Percentiles rank a stretch among this genome's conserved stretches.
phyloP scores from a whole-genome alignment of 2,797 vertebrate species.

The Phrynocephalus guinanensis region DNA sequence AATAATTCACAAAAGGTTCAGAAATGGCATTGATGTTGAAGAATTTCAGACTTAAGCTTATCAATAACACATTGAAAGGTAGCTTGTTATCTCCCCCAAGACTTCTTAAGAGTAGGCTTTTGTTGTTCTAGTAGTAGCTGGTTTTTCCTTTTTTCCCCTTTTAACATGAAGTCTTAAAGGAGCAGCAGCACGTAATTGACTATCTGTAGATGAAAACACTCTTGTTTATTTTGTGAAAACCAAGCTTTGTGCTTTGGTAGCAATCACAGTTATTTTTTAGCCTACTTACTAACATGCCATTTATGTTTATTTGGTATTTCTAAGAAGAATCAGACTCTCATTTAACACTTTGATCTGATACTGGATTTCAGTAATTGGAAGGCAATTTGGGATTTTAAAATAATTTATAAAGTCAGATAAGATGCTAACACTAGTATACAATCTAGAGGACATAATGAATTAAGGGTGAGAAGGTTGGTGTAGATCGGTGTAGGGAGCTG shows the following conservation, averaged over 20 bases:
- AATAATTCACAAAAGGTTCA: not conserved
- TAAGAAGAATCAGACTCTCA: not conserved
- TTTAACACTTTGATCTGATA: not conserved
- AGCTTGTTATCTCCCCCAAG: not conserved
- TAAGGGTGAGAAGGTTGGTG: not conserved
- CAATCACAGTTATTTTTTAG: not conserved
- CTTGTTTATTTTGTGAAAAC: conserved; percentile 35
- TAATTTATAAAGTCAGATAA: not conserved
- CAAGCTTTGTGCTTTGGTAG: conserved; percentile 27
- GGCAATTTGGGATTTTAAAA: not conserved
- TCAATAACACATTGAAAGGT: not conserved
- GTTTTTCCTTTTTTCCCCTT: not conserved
- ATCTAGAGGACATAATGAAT: not conserved
- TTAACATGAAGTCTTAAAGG: conserved; percentile 33
- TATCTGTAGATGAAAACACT: conserved; percentile 7
- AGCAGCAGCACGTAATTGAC: conserved; percentile 1
- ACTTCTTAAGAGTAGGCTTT: not conserved
- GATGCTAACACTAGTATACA: not conserved
- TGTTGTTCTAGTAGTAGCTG: not conserved
- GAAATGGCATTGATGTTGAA: not conserved
- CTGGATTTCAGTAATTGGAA: not conserved
- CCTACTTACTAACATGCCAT: conserved; percentile 19
- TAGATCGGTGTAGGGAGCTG: not conserved
- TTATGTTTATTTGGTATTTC: not conserved
- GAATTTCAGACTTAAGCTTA: not conserved